phyloP scores from a whole-genome alignment of 2,797 vertebrate species.

The Poeciliopsis infans region DNA sequence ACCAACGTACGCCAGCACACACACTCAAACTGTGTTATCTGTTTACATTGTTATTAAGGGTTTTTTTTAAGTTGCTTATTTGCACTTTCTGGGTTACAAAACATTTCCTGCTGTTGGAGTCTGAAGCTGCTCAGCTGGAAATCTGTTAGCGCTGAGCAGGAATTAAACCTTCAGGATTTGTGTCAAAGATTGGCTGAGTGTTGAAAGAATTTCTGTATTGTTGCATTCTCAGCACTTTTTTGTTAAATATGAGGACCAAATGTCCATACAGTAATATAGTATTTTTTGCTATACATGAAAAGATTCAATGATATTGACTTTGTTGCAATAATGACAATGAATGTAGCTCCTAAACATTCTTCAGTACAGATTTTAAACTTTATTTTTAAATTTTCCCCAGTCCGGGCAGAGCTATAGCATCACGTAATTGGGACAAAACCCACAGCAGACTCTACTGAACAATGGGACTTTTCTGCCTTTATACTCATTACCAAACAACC shows the following conservation, averaged over 20 bases:
- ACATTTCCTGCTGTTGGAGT: not conserved
- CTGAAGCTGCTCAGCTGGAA: not conserved
- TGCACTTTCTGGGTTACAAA: not conserved
- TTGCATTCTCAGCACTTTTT: not conserved
- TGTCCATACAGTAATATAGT: not conserved
- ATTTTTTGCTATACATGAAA: not conserved
- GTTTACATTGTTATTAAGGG: not conserved
- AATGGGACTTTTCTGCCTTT: too few relatives aligned
- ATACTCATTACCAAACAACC: too few relatives aligned
- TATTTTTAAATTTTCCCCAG: too few relatives aligned
- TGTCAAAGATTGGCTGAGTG: not conserved
- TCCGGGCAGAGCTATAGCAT: too few relatives aligned
- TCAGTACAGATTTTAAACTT: not conserved
- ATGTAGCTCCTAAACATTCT: not conserved
- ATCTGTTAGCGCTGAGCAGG: not conserved
- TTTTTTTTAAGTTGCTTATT: not conserved
- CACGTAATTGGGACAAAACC: too few relatives aligned
- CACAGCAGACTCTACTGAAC: too few relatives aligned
- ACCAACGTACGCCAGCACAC: conserved; percentile 88
- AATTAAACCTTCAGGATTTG: not conserved
- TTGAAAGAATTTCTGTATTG: not conserved
- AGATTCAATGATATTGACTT: not conserved
- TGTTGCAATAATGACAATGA: not conserved
- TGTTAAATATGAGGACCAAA: not conserved
- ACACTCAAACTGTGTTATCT: not conserved